A percentile compares a stretch with the other conserved stretches of the same genome.
These are phyloP conservation scores for Dasysyrphus tricinctus DNA, from an alignment of 2,888 invertebrate species.

Conservation along the genomic window DNA sequence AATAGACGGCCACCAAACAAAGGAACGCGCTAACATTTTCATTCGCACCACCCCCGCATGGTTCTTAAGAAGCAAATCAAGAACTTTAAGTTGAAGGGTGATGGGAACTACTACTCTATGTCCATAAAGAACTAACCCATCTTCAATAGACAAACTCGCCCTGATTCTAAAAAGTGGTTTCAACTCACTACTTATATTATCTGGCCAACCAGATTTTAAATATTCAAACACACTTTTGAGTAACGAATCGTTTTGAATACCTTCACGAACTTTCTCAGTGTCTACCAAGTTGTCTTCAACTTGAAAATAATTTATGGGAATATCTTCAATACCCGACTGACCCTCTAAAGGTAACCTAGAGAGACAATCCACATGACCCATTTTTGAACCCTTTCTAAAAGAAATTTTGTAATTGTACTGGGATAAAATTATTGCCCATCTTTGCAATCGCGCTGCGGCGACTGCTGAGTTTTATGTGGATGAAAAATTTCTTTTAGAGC, in stretches of 20 bases:
- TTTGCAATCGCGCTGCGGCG: not conserved
- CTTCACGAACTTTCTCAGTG: not conserved
- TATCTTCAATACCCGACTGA: not conserved
- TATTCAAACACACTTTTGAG: not conserved
- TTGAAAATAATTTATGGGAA: not conserved
- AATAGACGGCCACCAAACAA: not conserved
- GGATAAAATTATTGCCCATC: not conserved
- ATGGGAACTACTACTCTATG: slow-evolving; percentile 30
- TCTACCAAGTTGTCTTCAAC: not conserved
- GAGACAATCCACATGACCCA: not conserved
- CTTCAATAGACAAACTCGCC: slow-evolving; percentile 16
- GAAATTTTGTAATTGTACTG: not conserved
- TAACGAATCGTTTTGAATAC: not conserved
- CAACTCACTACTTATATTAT: slow-evolving; percentile 12
- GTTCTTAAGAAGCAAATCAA: slow-evolving; percentile 22
- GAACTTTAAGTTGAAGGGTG: not conserved
- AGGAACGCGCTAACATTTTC: not conserved
- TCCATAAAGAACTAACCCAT: slow-evolving; percentile 26
- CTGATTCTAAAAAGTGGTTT: slow-evolving; percentile 15
- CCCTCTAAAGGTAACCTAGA: not conserved
- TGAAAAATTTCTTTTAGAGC: not conserved
- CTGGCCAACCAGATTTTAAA: not conserved
- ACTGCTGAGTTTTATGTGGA: not conserved
- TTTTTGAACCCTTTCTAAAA: not conserved
- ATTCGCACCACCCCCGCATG: slow-evolving; percentile 20